Base-by-base conservation (phyloP, 1,140 invertebrate genomes). In the Pachypsylla venusta region DNA sequence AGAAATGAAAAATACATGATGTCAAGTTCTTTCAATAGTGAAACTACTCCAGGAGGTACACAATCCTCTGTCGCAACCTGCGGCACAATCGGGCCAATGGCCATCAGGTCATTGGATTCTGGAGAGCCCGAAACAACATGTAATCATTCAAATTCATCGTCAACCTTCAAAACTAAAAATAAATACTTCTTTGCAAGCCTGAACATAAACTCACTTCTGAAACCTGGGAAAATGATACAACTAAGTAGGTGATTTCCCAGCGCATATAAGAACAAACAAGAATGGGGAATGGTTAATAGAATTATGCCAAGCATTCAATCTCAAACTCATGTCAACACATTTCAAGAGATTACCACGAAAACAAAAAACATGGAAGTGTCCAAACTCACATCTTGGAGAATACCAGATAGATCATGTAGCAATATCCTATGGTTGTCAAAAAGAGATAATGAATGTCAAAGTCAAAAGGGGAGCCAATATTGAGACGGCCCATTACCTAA, bases 31-130 rank as follows among this genome's bases (percentile, higher is more conserved):
- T 35, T 16, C 16, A 35, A 35, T 35, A 35, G 16, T 35, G 30
- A 35, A 35, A 35, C 30, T 35, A 35, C 42, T 48, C 42, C 42
- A 48, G 42, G 42, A n/a, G 42, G 42, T 48, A 48, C 16, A n/a
- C 42, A 48, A 35, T 35, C 30, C 30, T 35, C 30, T 35, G 30
- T 35, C 30, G 30, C 30, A 35, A 12, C 30, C 30, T 35, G 30
- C 30, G 30, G 30, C 30, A 35, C 30, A 35, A 12, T 35, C 30
- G 30, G 30, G 30, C 30, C 30, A 35, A 16, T 35, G 30, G 16
- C 16, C 30, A 35, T 16, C 16, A 35, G 30, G 16, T 35, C 30
- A n/a, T n/a, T n/a, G n/a, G n/a, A n/a, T n/a, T n/a, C n/a, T n/a
- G n/a, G n/a, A n/a, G n/a, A n/a, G n/a, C 30, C 30, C 30, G 30